Evolutionary conservation across 2,113 vertebrate species (phyloP).

Genomic region (Microcebus jonahi): DNA sequence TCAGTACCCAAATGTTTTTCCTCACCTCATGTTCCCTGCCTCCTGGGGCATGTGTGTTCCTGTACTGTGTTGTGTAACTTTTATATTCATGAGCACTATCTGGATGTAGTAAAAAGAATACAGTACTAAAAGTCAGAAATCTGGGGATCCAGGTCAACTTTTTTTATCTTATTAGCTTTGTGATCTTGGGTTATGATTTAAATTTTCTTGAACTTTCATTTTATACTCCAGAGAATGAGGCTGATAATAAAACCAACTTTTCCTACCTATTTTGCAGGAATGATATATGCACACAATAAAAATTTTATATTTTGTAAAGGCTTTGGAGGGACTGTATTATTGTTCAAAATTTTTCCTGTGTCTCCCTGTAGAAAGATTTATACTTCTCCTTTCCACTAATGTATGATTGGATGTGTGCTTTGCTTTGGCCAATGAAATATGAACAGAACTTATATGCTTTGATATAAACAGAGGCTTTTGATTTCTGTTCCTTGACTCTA

Average conservation of each 20-base stretch:
- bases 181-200: background rate
- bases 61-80: background rate
- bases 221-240: background rate
- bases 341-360: background rate
- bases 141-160: background rate
- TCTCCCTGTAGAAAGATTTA: background rate
- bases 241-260: background rate
- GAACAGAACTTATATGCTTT: background rate
- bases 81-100: background rate
- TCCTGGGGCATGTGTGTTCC: background rate
- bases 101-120: background rate
- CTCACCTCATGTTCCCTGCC: background rate
- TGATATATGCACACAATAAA: background rate
- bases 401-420: background rate
- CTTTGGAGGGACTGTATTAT: background rate
- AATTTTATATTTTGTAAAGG: constrained; percentile 3
- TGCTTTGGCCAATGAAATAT: background rate
- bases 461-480: background rate
- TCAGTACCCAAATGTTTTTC: background rate
- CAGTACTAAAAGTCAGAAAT: background rate
- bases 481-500: background rate
- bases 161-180: background rate
- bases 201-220: constrained; percentile 2
- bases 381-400: background rate
- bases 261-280: background rate